phyloP scores from a whole-genome alignment of 1,140 invertebrate species.

The Zaprionus gabonicus region DNA sequence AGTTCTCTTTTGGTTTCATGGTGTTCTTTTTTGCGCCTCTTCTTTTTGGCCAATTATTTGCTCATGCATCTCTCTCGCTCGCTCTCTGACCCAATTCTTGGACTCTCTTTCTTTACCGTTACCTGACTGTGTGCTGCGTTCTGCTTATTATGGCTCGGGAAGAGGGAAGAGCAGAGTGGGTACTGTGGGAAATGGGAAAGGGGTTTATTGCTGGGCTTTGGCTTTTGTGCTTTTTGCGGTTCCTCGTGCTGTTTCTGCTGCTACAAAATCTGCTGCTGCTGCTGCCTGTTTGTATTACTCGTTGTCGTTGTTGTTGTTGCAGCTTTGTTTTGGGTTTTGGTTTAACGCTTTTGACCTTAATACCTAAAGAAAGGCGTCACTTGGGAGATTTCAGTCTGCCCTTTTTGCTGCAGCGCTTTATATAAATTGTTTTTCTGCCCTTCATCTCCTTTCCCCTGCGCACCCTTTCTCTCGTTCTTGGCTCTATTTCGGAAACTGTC shows the following conservation, averaged over 20 bases:
- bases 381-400: conserved; percentile 37
- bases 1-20: conserved; percentile 4
- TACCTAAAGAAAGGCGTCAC: conserved; percentile 74
- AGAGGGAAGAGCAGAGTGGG: background rate
- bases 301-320: conserved; percentile 49
- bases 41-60: conserved; percentile 65
- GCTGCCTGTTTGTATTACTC: conserved; percentile 54
- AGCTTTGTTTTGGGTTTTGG: conserved; percentile 66
- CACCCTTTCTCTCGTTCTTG: background rate
- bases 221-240: conserved; percentile 67
- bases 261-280: conserved; percentile 64
- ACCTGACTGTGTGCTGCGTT: conserved; percentile 24
- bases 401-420: conserved; percentile 39
- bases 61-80: conserved; percentile 5
- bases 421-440: conserved; percentile 47
- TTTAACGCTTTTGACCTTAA: conserved; percentile 81
- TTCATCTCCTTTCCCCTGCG: conserved; percentile 3
- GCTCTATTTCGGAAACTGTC: conserved; percentile 14
- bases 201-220: conserved; percentile 25
- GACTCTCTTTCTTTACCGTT: conserved; percentile 51
- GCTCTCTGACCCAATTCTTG: conserved; percentile 68
- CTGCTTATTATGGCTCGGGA: conserved; percentile 33
- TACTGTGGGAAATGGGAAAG: background rate
- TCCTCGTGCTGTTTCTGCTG: conserved; percentile 62
- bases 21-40: background rate